phyloP scores from a whole-genome alignment of 2,888 invertebrate species.

The Drosophila kokeensis region DNA sequence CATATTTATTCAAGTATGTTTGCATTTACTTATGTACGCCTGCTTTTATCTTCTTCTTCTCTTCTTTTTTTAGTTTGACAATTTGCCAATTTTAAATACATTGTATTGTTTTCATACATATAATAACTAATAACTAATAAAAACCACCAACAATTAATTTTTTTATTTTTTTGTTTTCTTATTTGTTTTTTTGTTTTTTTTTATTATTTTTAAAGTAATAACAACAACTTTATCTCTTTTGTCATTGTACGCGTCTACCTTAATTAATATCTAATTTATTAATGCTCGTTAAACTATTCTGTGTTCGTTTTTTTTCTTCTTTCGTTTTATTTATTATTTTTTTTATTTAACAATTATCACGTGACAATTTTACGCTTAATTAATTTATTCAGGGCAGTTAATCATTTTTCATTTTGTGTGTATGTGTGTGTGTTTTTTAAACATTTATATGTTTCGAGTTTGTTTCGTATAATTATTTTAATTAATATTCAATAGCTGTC shows the following conservation, averaged over 20 bases:
- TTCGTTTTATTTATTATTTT: slow-evolving; percentile 30
- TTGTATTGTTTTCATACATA: slow-evolving; percentile 38
- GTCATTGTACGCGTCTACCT: slow-evolving; percentile 65
- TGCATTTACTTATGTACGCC: slow-evolving; percentile 54
- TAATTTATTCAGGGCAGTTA: slow-evolving; percentile 75
- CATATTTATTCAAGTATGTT: slow-evolving; percentile 54
- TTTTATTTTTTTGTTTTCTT: slow-evolving; percentile 3
- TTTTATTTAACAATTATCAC: slow-evolving; percentile 76
- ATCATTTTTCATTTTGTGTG: slow-evolving; percentile 37
- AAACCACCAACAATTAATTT: slow-evolving; percentile 70
- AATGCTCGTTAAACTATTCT: slow-evolving; percentile 55
- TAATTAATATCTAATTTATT: slow-evolving; percentile 73
- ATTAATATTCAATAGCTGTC: slow-evolving; percentile 70
- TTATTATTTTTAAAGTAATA: too few species aligned
- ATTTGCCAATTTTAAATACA: slow-evolving; percentile 72
- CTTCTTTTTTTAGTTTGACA: slow-evolving; percentile 50
- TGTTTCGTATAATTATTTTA: slow-evolving; percentile 57
- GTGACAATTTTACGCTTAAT: slow-evolving; percentile 76
- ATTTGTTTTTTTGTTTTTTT: background rate
- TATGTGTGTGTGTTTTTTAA: slow-evolving; percentile 60
- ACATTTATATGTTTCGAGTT: slow-evolving; percentile 71
- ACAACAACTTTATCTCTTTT: slow-evolving; percentile 22
- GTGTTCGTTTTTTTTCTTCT: slow-evolving; percentile 21
- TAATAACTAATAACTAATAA: slow-evolving; percentile 56
- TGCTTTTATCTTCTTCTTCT: slow-evolving; percentile 5